Percentiles rank a stretch among this genome's conserved stretches.
Conservation (phyloP, 2,888 invertebrate species). For the Cerastis leucographa region DNA sequence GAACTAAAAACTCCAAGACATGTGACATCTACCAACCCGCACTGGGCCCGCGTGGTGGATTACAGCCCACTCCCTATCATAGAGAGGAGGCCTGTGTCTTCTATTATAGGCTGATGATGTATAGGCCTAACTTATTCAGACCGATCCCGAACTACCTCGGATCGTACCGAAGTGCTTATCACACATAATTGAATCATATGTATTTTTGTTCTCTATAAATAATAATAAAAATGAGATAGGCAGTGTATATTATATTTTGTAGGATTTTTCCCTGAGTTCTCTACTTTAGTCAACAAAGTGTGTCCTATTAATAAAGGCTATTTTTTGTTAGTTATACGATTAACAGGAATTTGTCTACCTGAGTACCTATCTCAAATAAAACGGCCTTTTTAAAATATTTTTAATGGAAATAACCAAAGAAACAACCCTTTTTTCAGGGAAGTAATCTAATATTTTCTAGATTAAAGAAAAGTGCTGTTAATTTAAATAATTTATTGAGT, state of each 20-base stretch:
- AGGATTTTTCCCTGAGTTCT: constrained; percentile 13
- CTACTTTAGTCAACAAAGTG: not conserved
- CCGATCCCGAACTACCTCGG: constrained; percentile 17
- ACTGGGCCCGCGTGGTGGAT: too few relatives aligned
- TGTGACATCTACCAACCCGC: too few relatives aligned
- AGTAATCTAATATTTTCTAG: not conserved
- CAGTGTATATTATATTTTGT: not conserved
- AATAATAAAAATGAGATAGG: not conserved
- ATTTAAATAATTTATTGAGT: not conserved
- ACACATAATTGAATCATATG: constrained; percentile 12
- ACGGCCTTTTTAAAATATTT: not conserved
- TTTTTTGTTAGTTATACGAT: not conserved
- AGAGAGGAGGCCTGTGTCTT: too few relatives aligned
- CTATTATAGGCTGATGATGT: too few relatives aligned
- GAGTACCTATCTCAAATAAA: not conserved
- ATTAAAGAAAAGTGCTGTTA: not conserved
- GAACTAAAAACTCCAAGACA: too few relatives aligned
- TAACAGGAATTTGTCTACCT: not conserved
- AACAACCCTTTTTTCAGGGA: not conserved
- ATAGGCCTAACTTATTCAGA: constrained; percentile 37
- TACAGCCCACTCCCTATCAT: too few relatives aligned
- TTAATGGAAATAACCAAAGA: not conserved
- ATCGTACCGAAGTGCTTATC: constrained; percentile 4
- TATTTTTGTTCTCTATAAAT: constrained; percentile 29
- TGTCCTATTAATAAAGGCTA: not conserved